Percentiles rank a stretch among this genome's conserved stretches.
Conservation (phyloP, 2,797 vertebrate genomes). For the Sciurus carolinensis region DNA sequence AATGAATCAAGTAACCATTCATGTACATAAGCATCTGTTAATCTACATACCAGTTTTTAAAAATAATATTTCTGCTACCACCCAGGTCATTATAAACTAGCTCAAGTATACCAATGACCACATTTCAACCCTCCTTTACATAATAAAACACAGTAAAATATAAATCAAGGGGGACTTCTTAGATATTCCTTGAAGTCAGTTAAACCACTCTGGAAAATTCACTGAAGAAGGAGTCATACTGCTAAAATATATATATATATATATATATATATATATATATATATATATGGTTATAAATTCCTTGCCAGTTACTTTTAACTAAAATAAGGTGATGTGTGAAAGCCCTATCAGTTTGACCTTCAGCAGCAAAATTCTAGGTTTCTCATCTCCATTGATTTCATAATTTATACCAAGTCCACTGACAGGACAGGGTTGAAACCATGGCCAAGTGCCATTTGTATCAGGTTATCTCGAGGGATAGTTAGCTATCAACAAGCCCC, state of each 20-base stretch:
- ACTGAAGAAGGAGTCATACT: not conserved
- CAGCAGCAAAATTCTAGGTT: not conserved
- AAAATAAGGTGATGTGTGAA: not conserved
- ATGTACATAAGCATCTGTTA: not conserved
- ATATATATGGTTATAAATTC: not conserved
- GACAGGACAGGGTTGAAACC: not conserved
- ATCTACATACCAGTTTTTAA: not conserved
- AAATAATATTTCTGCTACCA: not conserved
- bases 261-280: not conserved
- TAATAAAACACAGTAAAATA: not conserved
- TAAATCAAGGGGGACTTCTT: not conserved
- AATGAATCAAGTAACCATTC: not conserved
- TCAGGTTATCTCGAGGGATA: not conserved
- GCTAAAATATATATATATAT: not conserved
- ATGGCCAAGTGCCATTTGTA: not conserved
- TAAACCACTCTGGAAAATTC: not conserved
- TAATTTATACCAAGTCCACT: constrained; percentile 1
- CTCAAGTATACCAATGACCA: not conserved
- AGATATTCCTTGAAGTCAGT: not conserved
- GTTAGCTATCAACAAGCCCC: not conserved
- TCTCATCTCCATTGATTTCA: not conserved
- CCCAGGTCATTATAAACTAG: not conserved
- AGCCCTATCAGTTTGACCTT: not conserved
- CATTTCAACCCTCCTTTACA: not conserved
- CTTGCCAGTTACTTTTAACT: constrained; percentile 12